These are phyloP conservation scores for Idaea aversata DNA, from an alignment of 2,888 invertebrate genomes.

Conservation along the genomic window DNA sequence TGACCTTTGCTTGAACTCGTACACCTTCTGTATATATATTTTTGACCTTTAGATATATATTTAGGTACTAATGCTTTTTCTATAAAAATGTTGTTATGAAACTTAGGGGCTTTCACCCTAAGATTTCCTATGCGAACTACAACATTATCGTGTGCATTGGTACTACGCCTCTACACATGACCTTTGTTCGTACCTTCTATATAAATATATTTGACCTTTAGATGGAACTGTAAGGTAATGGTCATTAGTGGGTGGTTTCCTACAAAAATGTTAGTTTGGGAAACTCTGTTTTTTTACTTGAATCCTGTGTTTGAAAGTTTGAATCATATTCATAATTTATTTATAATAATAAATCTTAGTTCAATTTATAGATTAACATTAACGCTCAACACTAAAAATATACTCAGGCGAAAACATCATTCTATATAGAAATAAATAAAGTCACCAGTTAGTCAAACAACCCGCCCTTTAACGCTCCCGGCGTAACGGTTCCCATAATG, in stretches of 20 bases:
- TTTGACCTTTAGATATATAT: no score
- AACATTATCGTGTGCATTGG: not conserved
- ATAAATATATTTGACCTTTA: not conserved
- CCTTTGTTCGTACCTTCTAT: conserved; percentile 10
- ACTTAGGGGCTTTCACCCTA: no score
- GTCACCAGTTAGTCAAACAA: no score
- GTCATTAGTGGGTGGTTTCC: not conserved
- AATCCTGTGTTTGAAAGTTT: not conserved
- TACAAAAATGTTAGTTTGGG: not conserved
- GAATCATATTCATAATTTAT: not conserved
- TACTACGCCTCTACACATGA: not conserved
- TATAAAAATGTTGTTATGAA: no score
- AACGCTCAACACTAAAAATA: no score
- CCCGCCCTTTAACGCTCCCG: no score
- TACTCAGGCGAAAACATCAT: no score
- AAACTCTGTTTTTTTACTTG: not conserved
- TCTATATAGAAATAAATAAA: no score
- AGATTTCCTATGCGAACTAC: not conserved
- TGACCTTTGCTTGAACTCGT: conserved; percentile 9
- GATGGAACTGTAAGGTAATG: not conserved
- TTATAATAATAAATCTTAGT: no score
- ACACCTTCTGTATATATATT: not conserved
- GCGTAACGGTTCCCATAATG: no score
- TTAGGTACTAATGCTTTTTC: not conserved
- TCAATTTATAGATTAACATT: no score